Conservation (phyloP, 2,113 vertebrate genomes). For the Condylura cristata region DNA sequence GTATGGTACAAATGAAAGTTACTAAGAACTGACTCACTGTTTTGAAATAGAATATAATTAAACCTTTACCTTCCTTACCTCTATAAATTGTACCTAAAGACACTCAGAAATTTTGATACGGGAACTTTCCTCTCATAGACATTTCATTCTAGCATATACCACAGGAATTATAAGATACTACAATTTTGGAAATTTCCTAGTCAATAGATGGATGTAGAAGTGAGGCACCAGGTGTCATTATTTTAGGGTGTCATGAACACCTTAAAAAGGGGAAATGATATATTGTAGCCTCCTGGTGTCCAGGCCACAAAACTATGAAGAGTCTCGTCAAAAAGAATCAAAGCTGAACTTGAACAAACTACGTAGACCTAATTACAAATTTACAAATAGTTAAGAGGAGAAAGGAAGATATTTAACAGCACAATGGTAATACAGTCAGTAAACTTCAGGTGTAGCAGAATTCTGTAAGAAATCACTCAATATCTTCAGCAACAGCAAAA, state of each 20-base stretch:
- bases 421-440: neutral
- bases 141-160: neutral
- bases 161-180: neutral
- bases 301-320: neutral
- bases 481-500: slow-evolving; percentile 8
- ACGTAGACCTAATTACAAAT: neutral
- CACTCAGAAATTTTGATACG: neutral
- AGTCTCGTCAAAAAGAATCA: neutral
- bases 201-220: neutral
- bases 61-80: neutral
- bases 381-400: neutral
- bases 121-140: neutral
- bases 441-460: neutral
- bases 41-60: neutral
- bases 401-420: neutral
- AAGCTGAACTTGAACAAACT: neutral
- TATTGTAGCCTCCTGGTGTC: neutral
- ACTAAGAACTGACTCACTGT: neutral
- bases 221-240: neutral
- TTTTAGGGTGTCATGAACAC: neutral
- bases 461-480: neutral
- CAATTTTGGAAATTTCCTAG: neutral
- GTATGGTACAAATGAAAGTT: neutral
- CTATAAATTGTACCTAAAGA: neutral
- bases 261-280: neutral